Evolutionary conservation across 2,113 vertebrate genomes (phyloP).

Genomic region (Solenodon paradoxus): DNA sequence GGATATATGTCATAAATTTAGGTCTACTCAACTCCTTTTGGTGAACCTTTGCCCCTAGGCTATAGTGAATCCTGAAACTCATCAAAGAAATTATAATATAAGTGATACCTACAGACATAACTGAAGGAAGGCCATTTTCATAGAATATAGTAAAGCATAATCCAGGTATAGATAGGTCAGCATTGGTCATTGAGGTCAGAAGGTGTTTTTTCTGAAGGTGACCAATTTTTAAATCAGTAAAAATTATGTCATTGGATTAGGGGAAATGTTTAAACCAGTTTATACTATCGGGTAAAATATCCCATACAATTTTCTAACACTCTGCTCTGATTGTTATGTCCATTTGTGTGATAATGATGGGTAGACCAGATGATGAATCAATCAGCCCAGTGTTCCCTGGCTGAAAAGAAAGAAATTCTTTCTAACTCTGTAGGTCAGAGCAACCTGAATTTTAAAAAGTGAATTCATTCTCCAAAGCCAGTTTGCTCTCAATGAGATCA

Average conservation of each 20-base stretch:
- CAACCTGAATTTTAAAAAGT: neutral
- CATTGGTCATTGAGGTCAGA: neutral
- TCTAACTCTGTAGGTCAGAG: neutral
- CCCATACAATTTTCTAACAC: accelerated
- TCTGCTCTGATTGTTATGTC: neutral
- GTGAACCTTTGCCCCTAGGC: neutral
- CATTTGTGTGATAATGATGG: neutral
- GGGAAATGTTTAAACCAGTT: too few relatives aligned
- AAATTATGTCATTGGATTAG: neutral
- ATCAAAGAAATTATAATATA: neutral
- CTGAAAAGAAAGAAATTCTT: neutral
- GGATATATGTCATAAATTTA: neutral
- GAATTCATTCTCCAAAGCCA: neutral
- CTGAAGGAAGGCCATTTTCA: neutral
- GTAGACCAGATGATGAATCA: neutral
- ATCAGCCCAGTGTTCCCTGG: neutral
- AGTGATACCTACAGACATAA: neutral
- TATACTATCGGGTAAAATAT: neutral
- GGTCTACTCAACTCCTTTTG: neutral
- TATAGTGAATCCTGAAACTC: neutral
- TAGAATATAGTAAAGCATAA: neutral
- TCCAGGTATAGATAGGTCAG: neutral
- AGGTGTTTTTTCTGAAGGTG: neutral
- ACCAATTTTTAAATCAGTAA: neutral
- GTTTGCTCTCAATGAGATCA: neutral